Conservation (phyloP, 2,113 vertebrate species). For the Eptesicus fuscus region DNA sequence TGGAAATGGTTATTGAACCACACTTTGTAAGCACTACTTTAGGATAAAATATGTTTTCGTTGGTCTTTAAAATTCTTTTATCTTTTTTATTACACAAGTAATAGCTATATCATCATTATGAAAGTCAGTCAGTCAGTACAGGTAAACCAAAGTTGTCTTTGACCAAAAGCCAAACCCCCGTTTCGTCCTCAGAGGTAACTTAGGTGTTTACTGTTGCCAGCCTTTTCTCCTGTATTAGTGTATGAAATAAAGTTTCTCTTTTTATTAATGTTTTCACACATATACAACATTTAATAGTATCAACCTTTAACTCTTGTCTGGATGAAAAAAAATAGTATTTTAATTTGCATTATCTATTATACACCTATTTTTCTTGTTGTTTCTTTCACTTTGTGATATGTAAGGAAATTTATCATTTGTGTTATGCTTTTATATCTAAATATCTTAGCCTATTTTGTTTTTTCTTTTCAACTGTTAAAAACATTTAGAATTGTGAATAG, state of each 20-base stretch:
- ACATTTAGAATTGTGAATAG: background rate
- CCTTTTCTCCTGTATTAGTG: background rate
- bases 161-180: background rate
- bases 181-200: background rate
- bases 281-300: background rate
- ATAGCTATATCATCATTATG: background rate
- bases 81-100: slow-evolving; percentile 1
- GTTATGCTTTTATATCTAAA: background rate
- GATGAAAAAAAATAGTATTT: background rate
- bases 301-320: background rate
- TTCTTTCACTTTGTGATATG: background rate
- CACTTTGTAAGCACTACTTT: background rate
- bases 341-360: background rate
- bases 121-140: background rate
- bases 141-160: background rate
- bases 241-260: background rate
- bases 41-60: slow-evolving; percentile 20
- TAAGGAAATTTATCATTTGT: background rate
- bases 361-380: background rate
- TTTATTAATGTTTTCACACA: background rate
- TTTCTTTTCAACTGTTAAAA: slow-evolving; percentile 27
- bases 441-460: background rate
- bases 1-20: background rate
- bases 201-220: background rate
- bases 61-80: background rate